Percentiles rank a stretch among this genome's conserved stretches.
These are phyloP conservation scores for Sipha flava DNA, from an alignment of 1,140 invertebrate species.

Conservation along the genomic window DNA sequence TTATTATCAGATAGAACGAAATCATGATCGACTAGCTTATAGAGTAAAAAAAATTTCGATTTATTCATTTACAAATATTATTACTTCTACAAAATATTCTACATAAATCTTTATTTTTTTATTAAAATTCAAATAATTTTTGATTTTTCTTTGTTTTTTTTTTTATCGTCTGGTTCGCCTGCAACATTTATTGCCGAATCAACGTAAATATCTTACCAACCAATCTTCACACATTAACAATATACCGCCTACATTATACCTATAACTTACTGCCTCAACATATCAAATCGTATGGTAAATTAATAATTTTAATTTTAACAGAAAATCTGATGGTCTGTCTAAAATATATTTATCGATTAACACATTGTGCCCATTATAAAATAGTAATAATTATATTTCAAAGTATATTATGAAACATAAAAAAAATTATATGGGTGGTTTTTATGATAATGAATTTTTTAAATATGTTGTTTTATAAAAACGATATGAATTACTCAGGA, in stretches of 20 bases:
- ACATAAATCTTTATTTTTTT: too few species aligned
- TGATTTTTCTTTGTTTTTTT: too few species aligned
- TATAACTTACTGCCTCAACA: neutral
- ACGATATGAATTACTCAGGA: neutral
- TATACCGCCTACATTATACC: neutral
- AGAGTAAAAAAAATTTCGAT: too few species aligned
- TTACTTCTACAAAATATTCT: too few species aligned
- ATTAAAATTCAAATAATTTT: too few species aligned
- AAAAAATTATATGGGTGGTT: neutral
- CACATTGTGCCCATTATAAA: neutral
- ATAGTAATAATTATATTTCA: neutral
- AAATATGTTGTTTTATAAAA: neutral
- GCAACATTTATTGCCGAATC: neutral
- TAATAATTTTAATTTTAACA: neutral
- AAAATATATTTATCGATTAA: neutral
- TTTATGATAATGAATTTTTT: neutral
- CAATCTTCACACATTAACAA: neutral
- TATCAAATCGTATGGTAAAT: neutral
- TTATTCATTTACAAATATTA: too few species aligned
- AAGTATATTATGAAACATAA: neutral
- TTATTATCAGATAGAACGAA: too few species aligned
- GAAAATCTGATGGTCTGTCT: neutral
- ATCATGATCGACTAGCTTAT: too few species aligned
- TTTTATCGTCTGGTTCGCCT: too few species aligned
- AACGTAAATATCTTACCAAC: neutral